Evolutionary conservation across 2,888 invertebrate species (phyloP), one percentile per base, ranked within the genome.

Genomic region (Chymomyza caudatula): DNA sequence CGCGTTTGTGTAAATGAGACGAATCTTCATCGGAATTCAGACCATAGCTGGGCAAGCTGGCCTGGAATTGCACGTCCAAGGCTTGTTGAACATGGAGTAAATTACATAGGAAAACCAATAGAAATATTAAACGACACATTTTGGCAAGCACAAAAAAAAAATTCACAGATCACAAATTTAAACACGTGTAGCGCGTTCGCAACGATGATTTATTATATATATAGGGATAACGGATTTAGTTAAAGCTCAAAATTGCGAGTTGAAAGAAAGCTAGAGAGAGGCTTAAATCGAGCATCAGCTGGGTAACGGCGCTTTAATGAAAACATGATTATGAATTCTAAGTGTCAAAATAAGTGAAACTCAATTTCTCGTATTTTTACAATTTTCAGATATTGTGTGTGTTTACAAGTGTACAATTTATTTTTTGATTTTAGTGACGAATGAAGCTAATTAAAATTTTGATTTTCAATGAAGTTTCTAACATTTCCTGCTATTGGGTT

Each of bases 1-100:
- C 87, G 51, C 89, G 82, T 72, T 89, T 89, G 49, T 88, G 65
- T 20, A 70, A 69, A 22, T 73, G 66, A 56, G 65, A 54, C 5
- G 82, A 77, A 49, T 81, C 88, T 54, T 64, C 13, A 51, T 78
- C 77, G 11, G 68, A 70, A 17, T n/a, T 56, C 11, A 81, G 56
- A 0, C 63, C 57, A 13, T 78, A 63, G 5, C 54, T 69, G 53
- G 80, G 80, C 54, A 73, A 81, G 19, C 63, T 70, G 4, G 73
- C 78, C 61, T 73, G 60, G 51, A 89, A 87, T 61, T 70, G 79
- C 37, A 87, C 87, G 74, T 86, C 67, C 17, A 89, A 80, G 47
- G 74, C 67, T 47, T 13, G 44, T 47, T 17, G 29, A 58, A 8
- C 29, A 65, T 1, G 63, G 53, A 67, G 64, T 61, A 59, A 56